These are phyloP conservation scores for Eucriotettix oculatus DNA, from an alignment of 2,888 invertebrate genomes.

Conservation along the genomic window DNA sequence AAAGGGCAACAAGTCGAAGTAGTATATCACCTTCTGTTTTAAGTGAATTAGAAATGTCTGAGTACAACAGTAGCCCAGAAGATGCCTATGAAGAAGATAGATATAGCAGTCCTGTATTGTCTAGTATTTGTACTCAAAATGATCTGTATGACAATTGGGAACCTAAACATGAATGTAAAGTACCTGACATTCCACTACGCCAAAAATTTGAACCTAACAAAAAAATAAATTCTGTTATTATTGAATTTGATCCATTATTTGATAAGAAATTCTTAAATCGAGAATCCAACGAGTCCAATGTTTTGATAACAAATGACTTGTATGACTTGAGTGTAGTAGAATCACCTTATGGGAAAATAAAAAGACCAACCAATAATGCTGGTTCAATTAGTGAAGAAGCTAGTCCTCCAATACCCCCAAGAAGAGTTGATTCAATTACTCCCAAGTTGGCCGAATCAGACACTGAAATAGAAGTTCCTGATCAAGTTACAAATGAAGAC, in stretches of 20 bases:
- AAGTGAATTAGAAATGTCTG: slow-evolving; percentile 3
- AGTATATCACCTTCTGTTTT: slow-evolving; percentile 6
- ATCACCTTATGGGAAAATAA: slow-evolving; percentile 12
- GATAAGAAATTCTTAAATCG: slow-evolving; percentile 1
- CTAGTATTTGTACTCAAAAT: slow-evolving; percentile 6
- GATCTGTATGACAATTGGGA: slow-evolving; percentile 15
- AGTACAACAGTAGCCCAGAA: slow-evolving; percentile 2
- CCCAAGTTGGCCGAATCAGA: neutral
- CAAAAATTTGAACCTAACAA: slow-evolving; percentile 14
- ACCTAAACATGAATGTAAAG: neutral
- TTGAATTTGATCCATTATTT: slow-evolving; percentile 50
- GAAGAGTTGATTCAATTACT: slow-evolving; percentile 44
- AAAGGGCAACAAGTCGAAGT: neutral
- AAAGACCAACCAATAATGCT: slow-evolving; percentile 19
- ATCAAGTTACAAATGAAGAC: too few species aligned
- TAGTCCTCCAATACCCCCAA: slow-evolving; percentile 41
- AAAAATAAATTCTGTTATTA: slow-evolving; percentile 33
- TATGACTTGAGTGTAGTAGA: neutral
- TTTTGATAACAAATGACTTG: neutral
- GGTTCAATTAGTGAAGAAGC: slow-evolving; percentile 29
- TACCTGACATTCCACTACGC: neutral
- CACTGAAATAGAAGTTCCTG: too few species aligned
- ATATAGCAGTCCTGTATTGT: neutral
- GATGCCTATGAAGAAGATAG: neutral
- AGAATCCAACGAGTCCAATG: neutral